Base-by-base conservation (phyloP, 2,113 vertebrate species). In the Gobiocypris rarus region DNA sequence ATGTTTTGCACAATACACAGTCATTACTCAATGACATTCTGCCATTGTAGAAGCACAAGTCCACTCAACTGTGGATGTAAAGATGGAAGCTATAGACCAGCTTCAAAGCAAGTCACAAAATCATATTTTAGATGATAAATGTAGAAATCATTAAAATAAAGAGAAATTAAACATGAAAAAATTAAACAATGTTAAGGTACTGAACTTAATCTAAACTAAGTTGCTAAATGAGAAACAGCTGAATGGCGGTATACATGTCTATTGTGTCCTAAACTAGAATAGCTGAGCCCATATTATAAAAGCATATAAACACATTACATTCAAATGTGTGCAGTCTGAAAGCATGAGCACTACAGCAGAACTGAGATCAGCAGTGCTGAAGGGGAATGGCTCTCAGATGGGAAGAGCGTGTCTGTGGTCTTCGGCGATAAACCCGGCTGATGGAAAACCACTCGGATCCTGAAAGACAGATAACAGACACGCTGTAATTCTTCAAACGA, bases 281-380 rank as follows among this genome's bases (percentile, higher is more conserved):
- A 70, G 67, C 41, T 70, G 19, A 70, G 65, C 31, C 65, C 43
- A 71, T 45, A 73, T 26, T 48, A 45, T 15, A 24, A 48, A 54
- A 31, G 43, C 50, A 50, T 48, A 58, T 58, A 59, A 59, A 10
- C 19, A 19, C 19, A 43, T 59, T 56, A 78, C 75, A 78, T 78
- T 59, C 75, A 78, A 43, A 78, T 41, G 38, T 78, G n/a, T 78
- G n/a, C n/a, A n/a, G n/a, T n/a, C n/a, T n/a, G n/a, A n/a, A n/a
- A n/a, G n/a, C n/a, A 59, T 43, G 59, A 41, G 38, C 3, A 59
- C 5, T 56, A 17, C 7, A 34, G 45, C 50, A 56, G 58, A 38
- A 76, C 19, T 41, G 17, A 24, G 70, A 54, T 28, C 48, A 58
- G 41, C 75, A 41, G n/a, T 4, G n/a, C 5, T 41, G 54, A 34